phyloP scores from a whole-genome alignment of 2,888 invertebrate genomes.

The Rhorus exstirpatorius region DNA sequence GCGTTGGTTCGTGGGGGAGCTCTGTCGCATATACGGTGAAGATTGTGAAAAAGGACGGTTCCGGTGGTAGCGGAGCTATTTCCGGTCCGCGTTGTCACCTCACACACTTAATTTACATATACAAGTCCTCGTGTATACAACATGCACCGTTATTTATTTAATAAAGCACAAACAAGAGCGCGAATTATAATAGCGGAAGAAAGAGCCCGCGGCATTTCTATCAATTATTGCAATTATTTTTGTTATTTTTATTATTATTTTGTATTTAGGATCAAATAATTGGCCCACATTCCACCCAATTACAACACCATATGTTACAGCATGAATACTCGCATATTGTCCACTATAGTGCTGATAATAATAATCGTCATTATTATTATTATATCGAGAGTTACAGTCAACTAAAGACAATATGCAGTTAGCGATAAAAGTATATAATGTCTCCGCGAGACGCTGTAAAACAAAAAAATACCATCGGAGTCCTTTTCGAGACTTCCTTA shows the following conservation, averaged over 20 bases:
- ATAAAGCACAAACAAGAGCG: constrained; percentile 49
- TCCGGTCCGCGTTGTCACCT: constrained; percentile 75
- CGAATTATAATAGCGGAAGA: constrained; percentile 8
- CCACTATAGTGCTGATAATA: background rate
- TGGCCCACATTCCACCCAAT: constrained; percentile 30
- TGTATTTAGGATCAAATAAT: constrained; percentile 14
- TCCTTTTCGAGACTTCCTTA: constrained; percentile 50
- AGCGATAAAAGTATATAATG: constrained; percentile 30
- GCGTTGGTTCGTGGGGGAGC: constrained; percentile 29
- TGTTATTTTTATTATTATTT: background rate
- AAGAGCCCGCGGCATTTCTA: background rate
- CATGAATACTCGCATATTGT: constrained; percentile 40
- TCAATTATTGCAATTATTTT: background rate
- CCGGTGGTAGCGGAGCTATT: constrained; percentile 77
- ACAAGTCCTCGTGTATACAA: constrained; percentile 13
- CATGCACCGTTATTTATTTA: constrained; percentile 53
- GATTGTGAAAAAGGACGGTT: constrained; percentile 78
- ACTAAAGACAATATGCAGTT: constrained; percentile 24
- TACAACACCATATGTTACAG: constrained; percentile 29
- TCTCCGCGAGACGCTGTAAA: constrained; percentile 14
- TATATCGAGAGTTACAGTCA: constrained; percentile 17
- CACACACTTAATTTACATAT: constrained; percentile 32
- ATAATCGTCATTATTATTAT: constrained; percentile 48
- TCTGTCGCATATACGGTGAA: constrained; percentile 39
- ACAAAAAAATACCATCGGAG: constrained; percentile 38